These are phyloP conservation scores for Hanleya hanleyi DNA, from an alignment of 2,888 invertebrate genomes.

Conservation along the genomic window DNA sequence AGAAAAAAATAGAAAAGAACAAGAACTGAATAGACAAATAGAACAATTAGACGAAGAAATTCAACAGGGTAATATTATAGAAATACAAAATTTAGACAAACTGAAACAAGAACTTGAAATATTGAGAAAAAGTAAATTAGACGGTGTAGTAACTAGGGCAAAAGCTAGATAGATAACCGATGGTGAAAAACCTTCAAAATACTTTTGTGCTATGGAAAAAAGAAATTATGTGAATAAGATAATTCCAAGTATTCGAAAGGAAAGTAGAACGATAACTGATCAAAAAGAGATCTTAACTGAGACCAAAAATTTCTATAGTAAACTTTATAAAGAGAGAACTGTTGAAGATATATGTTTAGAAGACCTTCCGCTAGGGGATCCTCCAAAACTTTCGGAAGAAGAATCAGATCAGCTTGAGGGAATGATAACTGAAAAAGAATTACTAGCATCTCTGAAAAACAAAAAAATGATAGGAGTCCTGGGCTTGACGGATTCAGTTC, in stretches of 20 bases:
- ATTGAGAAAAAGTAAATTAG: background rate
- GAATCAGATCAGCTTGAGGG: background rate
- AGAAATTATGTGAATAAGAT: background rate
- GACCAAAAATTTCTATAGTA: too few species aligned
- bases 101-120: background rate
- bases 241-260: background rate
- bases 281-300: background rate
- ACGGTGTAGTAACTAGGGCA: background rate
- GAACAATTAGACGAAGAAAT: background rate
- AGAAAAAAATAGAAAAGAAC: slow-evolving; percentile 7
- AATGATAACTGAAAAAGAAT: background rate
- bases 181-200: background rate
- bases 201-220: background rate
- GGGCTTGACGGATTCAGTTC: background rate
- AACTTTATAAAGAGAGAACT: background rate
- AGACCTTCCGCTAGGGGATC: background rate
- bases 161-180: background rate
- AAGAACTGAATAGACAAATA: background rate
- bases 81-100: background rate
- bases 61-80: background rate
- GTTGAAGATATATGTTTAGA: background rate
- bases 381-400: background rate
- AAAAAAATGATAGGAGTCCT: background rate
- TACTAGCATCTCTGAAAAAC: background rate
- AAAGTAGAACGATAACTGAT: background rate